Conservation (phyloP, 2,113 vertebrate species). For the Pteruthius melanotis region DNA sequence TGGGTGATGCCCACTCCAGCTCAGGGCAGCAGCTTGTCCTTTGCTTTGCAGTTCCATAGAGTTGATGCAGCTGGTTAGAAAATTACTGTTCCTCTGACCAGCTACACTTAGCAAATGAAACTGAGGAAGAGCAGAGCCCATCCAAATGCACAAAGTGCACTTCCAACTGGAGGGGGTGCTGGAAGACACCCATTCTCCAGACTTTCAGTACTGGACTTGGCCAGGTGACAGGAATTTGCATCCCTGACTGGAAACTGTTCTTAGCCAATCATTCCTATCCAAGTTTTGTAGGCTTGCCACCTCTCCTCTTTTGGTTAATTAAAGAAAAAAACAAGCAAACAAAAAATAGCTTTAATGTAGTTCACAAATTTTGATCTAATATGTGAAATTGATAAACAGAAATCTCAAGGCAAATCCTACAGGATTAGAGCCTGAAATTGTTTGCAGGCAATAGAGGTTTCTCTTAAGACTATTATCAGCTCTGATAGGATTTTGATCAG, state of each 20-base stretch:
- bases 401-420: neutral
- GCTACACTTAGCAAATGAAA: neutral
- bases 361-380: neutral
- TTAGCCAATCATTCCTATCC: neutral
- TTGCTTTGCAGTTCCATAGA: neutral
- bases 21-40: neutral
- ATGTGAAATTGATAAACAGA: neutral
- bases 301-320: neutral
- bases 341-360: neutral
- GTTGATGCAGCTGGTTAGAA: neutral
- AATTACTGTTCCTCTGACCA: neutral
- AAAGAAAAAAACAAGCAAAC: neutral
- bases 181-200: neutral
- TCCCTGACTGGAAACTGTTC: neutral
- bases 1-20: neutral
- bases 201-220: neutral
- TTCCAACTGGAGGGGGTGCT: neutral
- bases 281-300: neutral
- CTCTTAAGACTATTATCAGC: neutral
- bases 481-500: neutral
- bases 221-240: neutral
- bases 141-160: neutral
- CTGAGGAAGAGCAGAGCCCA: neutral
- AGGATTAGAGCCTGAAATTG: neutral
- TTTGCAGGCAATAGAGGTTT: neutral